Base-by-base conservation (phyloP, 2,888 invertebrate genomes). In the Agriopis marginaria region DNA sequence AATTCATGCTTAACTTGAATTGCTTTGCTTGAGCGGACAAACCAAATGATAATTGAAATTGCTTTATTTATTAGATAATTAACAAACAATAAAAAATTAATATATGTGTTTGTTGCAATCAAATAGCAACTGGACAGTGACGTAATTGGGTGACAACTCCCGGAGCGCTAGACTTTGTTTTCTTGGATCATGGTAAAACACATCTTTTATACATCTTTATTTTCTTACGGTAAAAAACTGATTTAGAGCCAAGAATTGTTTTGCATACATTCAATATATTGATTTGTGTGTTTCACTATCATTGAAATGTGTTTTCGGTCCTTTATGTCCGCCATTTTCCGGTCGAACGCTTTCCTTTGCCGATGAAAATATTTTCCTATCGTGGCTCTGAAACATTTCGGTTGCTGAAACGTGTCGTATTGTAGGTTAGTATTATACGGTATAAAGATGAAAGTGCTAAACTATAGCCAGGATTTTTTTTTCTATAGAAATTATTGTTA, bases 261-360 rank as follows among this genome's bases (percentile, higher is more conserved):
- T 39, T 53, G 7, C 64, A 50, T 51, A 0, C 12, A 61, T 42
- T 61, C 42, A 11, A n/a, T 3, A 14, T 17, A 51, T 51, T n/a
- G 61, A 40, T 51, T 61, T 51, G 39, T 51, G 32, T 58, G 42
- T 55, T 44, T 47, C 67, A 51, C 59, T 61, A 63, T 61, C 55
- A 64, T 39, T 55, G 64, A 60, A 68, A 61, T 61, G 45, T 59
- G 50, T 61, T 67, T 53, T 68, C 55, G 55, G 68, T 55, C 76
- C 64, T 64, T 68, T 76, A 74, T 75, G 75, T 68, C 75, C 72
- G 76, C 75, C 75, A 79, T 82, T 83, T 83, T 81, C 79, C 80
- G 63, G 72, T 58, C 66, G 76, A 81, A 72, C 75, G 78, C 76
- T 68, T 66, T 67, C 74, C 74, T 79, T 79, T 78, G 75, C 71